Percentiles rank a stretch among this genome's conserved stretches.
These are phyloP conservation scores for Manduca sexta DNA, from an alignment of 1,140 invertebrate species.

Conservation along the genomic window DNA sequence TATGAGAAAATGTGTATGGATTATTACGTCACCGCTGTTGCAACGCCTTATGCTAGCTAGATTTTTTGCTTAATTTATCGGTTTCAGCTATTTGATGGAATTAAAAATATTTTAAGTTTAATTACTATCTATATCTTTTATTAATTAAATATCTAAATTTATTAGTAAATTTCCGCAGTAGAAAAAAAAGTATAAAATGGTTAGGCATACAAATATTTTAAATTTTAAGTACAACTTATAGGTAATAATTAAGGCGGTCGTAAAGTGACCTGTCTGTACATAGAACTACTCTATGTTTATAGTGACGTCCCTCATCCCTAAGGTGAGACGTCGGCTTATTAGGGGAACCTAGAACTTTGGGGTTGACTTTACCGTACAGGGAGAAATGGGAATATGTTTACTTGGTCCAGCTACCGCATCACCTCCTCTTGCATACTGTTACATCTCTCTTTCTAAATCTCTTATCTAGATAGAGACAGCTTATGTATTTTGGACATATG, in stretches of 20 bases:
- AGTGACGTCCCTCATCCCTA: slow-evolving; percentile 44
- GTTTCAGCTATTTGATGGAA: no score
- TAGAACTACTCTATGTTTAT: slow-evolving; percentile 27
- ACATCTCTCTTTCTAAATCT: not conserved
- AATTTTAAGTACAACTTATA: no score
- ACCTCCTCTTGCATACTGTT: slow-evolving; percentile 9
- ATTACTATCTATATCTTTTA: no score
- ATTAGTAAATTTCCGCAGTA: no score
- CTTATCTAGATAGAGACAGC: slow-evolving; percentile 14
- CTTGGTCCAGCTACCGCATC: slow-evolving; percentile 30
- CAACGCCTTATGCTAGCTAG: no score
- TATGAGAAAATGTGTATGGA: not conserved
- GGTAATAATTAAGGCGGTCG: no score
- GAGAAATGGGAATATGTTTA: slow-evolving; percentile 48
- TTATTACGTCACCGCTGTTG: no score
- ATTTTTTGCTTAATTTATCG: no score
- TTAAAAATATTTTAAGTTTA: no score
- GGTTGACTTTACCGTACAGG: slow-evolving; percentile 54
- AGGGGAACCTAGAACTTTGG: slow-evolving; percentile 66
- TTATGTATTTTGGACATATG: slow-evolving; percentile 14
- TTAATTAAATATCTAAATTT: no score
- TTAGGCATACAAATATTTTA: no score
- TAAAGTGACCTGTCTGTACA: not conserved
- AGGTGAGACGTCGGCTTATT: slow-evolving; percentile 66
- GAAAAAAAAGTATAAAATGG: no score